Evolutionary conservation across 2,113 vertebrate species (phyloP).

Genomic region (Actenoides lindsayi): DNA sequence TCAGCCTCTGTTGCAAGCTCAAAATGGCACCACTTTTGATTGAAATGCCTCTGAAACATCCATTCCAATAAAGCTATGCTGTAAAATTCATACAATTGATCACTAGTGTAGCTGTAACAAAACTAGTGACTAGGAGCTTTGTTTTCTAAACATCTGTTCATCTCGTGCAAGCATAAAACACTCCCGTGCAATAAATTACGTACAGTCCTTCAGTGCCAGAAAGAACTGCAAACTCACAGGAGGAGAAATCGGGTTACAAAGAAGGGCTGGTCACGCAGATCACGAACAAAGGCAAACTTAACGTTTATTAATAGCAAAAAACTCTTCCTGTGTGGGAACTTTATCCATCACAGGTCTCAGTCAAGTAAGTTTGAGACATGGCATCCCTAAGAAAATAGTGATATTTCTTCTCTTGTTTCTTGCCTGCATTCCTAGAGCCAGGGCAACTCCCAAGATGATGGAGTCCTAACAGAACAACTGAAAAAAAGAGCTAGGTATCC

Average conservation of each 20-base stretch:
- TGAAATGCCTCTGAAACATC: conserved; percentile 73
- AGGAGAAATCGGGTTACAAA: neutral
- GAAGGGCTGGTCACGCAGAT: neutral
- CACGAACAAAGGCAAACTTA: neutral
- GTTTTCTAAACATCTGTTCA: conserved; percentile 68
- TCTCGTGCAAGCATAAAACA: conserved; percentile 40
- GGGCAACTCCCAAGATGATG: neutral
- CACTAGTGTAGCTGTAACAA: conserved; percentile 50
- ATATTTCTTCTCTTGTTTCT: neutral
- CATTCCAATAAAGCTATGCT: conserved; percentile 58
- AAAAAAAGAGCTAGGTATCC: neutral
- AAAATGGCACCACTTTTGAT: conserved; percentile 72
- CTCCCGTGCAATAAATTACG: conserved; percentile 13
- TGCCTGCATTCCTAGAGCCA: neutral
- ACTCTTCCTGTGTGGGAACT: neutral
- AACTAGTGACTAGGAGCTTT: conserved; percentile 62
- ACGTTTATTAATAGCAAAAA: neutral
- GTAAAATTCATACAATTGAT: conserved; percentile 72
- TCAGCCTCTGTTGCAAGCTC: conserved; percentile 71
- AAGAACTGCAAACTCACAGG: neutral
- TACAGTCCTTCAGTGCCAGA: neutral
- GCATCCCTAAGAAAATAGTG: neutral
- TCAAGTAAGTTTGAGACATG: neutral
- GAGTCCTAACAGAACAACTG: neutral
- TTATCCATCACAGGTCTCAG: neutral